These are phyloP conservation scores for Teleogryllus oceanicus DNA, from an alignment of 2,888 invertebrate species.

Conservation along the genomic window DNA sequence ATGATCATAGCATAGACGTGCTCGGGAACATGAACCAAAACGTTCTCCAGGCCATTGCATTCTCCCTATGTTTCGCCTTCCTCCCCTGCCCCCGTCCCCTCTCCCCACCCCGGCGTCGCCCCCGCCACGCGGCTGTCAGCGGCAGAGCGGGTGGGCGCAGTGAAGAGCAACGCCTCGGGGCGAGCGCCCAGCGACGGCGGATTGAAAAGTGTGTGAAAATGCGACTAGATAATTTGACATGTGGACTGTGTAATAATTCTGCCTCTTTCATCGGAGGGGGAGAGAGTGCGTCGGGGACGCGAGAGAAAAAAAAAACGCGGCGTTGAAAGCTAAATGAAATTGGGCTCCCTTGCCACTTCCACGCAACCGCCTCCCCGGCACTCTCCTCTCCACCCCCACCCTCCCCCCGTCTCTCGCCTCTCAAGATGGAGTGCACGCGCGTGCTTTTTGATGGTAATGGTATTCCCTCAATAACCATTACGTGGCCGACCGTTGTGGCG, in stretches of 20 bases:
- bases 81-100: too few species aligned
- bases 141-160: too few species aligned
- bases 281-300: neutral
- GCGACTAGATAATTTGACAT: slow-evolving; percentile 2
- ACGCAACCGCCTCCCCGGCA: too few species aligned
- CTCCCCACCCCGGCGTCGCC: too few species aligned
- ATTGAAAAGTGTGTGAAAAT: neutral
- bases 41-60: too few species aligned
- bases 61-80: too few species aligned
- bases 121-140: too few species aligned
- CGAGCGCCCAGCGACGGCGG: neutral
- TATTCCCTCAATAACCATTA: slow-evolving; percentile 18
- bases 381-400: too few species aligned
- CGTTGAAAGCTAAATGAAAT: neutral
- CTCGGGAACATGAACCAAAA: too few species aligned
- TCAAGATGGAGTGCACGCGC: slow-evolving; percentile 1
- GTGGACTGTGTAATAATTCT: neutral
- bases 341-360: neutral
- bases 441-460: slow-evolving; percentile 8
- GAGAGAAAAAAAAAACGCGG: neutral
- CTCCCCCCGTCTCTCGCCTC: neutral
- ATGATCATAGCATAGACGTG: too few species aligned
- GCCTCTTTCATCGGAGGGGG: neutral
- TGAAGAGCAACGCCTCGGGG: too few species aligned
- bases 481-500: neutral